Base-by-base conservation (phyloP, 2,797 vertebrate species). In the Anabacerthia variegaticeps region DNA sequence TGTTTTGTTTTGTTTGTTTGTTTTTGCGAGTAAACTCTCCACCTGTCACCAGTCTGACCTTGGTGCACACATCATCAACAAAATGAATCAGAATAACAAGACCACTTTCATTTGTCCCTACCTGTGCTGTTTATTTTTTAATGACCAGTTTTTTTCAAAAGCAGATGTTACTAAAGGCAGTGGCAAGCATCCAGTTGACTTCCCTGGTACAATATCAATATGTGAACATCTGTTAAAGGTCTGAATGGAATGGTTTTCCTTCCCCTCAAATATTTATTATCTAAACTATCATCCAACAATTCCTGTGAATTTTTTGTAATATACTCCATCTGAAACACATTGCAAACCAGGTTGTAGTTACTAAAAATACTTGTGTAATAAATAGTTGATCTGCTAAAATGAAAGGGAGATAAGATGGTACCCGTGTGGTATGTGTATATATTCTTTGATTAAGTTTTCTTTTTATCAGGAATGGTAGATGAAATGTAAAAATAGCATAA, bases 291-390 rank as follows among this genome's bases (percentile, higher is more conserved):
- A 46, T 74, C 71, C 92, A 88, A 85, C 83, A 82, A 62, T 63
- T 90, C 67, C 77, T 69, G 85, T 18, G 48, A 95, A 52, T 88
- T 91, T 96, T 82, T 93, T 76, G 52, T 80, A 58, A 65, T 85
- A n/a, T 8, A 7, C 12, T 58, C 37, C 93, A 80, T 94, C 88
- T 96, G 95, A 93, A 95, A 95, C 85, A 48, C 52, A 92, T 85
- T 87, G 85, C 52, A 79, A 90, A 77, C 41, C 91, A 93, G 91
- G 93, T 94, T 96, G 93, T 92, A 80, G 74, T 51, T 85, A 72
- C 94, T 96, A 95, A 97, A 96, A 95, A 96, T 96, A 97, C 61
- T 49, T 44, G 37, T 82, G 71, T 86, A 94, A 95, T 92, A 96
- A 95, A 96, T 74, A 86, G 80, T 58, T 67, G 82, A 79, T 89